These are phyloP conservation scores for Pocillopora grandis DNA, from an alignment of 92 coral and sea anemone species.

Conservation along the genomic window DNA sequence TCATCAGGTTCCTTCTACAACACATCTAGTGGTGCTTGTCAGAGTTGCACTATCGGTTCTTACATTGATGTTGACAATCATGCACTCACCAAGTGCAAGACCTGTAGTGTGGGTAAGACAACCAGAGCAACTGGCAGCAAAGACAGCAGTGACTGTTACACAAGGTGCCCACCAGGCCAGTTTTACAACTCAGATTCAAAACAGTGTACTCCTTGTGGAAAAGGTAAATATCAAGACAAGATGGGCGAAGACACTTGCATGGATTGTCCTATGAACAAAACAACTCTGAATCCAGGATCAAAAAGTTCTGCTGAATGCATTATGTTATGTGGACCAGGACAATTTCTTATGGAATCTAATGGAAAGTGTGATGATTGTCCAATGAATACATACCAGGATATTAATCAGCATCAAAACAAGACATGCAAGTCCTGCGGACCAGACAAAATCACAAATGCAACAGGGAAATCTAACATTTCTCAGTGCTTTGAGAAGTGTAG, in stretches of 20 bases:
- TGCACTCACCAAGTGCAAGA: conserved; percentile 41
- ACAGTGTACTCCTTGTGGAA: conserved; percentile 47
- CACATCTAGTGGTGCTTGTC: conserved; percentile 26
- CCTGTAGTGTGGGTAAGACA: conserved; percentile 41
- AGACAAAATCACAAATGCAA: conserved; percentile 39
- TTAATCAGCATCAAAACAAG: conserved; percentile 3
- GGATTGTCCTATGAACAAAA: conserved; percentile 41
- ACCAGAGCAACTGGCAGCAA: conserved; percentile 48
- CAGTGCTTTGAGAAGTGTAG: conserved; percentile 39
- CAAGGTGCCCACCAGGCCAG: conserved; percentile 53
- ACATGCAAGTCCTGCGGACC: conserved; percentile 48
- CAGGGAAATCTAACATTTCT: conserved; percentile 32
- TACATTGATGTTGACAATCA: conserved; percentile 50
- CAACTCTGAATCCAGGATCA: conserved; percentile 49
- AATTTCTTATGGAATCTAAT: conserved; percentile 7
- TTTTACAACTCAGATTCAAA: conserved; percentile 34
- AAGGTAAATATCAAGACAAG: conserved; percentile 62
- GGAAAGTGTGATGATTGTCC: conserved; percentile 46
- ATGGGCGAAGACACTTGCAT: conserved; percentile 50
- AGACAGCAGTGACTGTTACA: conserved; percentile 34
- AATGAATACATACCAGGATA: conserved; percentile 45
- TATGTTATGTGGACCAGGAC: conserved; percentile 40
- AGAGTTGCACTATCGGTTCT: conserved; percentile 54
- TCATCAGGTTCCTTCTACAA: conserved; percentile 53
- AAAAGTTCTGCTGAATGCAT: conserved; percentile 30